A percentile compares a stretch with the other conserved stretches of the same genome.
Conservation (phyloP, 2,797 vertebrate genomes). For the Busarellus nigricollis region DNA sequence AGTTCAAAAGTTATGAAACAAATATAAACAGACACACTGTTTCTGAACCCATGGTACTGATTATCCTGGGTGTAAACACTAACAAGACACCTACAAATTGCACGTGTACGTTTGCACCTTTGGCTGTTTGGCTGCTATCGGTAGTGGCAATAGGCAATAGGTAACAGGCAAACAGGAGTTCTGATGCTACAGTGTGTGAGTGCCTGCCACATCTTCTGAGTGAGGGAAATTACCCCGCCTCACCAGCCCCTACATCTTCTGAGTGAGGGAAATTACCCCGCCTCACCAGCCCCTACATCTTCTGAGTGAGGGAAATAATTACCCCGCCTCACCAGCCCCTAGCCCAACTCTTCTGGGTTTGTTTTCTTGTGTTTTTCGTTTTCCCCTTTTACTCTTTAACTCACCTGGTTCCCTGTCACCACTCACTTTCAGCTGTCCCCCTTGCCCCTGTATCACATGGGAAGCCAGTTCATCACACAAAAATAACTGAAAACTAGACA, state of each 20-base stretch:
- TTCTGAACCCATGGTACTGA: not conserved
- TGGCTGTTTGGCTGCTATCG: not conserved
- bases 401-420: not conserved
- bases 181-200: not conserved
- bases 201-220: not conserved
- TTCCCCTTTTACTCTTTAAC: not conserved
- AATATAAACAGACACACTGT: not conserved
- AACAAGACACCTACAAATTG: not conserved
- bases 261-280: not conserved
- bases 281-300: not conserved
- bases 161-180: not conserved
- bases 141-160: not conserved
- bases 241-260: not conserved
- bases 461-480: not conserved
- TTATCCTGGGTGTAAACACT: not conserved
- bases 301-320: not conserved
- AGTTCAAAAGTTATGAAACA: conserved; percentile 23
- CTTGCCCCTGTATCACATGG: not conserved
- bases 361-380: not conserved
- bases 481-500: not conserved
- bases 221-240: not conserved
- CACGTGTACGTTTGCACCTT: not conserved
- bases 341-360: not conserved
- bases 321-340: too few species aligned
- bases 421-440: not conserved